A percentile compares a stretch with the other conserved stretches of the same genome.
Conservation (phyloP, 2,888 invertebrate species). For the Hyposoter dolosus region DNA sequence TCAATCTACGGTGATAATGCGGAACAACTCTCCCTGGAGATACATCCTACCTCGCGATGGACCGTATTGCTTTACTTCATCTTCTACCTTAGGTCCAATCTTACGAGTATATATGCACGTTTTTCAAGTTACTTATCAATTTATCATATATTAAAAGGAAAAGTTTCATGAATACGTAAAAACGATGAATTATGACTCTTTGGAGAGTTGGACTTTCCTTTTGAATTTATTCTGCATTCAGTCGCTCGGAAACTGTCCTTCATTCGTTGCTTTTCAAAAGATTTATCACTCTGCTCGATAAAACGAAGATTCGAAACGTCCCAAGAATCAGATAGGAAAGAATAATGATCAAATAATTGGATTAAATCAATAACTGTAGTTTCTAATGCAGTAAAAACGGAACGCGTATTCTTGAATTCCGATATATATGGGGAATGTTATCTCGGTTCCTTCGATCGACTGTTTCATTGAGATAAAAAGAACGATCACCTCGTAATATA, state of each 20-base stretch:
- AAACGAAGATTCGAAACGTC: background rate
- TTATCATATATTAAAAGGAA: constrained; percentile 3
- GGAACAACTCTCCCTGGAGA: constrained; percentile 35
- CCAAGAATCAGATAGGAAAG: background rate
- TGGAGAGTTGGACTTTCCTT: background rate
- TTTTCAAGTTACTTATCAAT: constrained; percentile 18
- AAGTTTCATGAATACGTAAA: constrained; percentile 17
- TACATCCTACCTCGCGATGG: constrained; percentile 12
- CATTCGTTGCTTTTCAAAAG: background rate
- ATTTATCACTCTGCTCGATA: background rate
- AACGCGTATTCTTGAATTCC: background rate
- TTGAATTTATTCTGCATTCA: background rate
- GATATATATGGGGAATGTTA: background rate
- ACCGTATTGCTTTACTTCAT: constrained; percentile 39
- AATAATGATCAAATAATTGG: background rate
- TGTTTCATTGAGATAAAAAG: constrained; percentile 18
- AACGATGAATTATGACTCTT: constrained; percentile 6
- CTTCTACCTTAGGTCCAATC: background rate
- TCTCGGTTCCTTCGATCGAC: background rate
- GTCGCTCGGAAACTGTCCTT: background rate
- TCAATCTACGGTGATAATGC: constrained; percentile 63
- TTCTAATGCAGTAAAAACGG: background rate
- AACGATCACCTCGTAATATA: background rate
- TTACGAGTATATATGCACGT: background rate
- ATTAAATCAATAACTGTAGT: background rate